Percentiles rank a stretch among this genome's conserved stretches.
Evolutionary conservation across 2,888 invertebrate species (phyloP).

Genomic region (Lampropteryx suffumata): DNA sequence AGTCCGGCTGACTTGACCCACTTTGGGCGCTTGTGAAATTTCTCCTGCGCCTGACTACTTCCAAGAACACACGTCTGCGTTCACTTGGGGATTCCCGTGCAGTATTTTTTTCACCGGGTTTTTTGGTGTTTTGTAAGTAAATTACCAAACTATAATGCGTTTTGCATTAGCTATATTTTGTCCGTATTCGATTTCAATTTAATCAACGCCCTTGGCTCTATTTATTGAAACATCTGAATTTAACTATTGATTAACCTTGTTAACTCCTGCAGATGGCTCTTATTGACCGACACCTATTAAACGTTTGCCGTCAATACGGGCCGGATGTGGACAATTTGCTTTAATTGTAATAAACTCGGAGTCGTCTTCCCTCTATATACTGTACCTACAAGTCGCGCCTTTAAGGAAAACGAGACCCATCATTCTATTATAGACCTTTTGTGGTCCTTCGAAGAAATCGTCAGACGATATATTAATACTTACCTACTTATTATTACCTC

Average conservation of each 20-base stretch:
- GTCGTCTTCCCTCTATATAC: slow-evolving; percentile 33
- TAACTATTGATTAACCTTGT: slow-evolving; percentile 59
- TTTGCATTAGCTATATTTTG: not conserved
- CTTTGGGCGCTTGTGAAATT: slow-evolving; percentile 75
- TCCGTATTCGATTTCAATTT: not conserved
- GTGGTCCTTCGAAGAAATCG: slow-evolving; percentile 4
- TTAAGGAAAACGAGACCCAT: slow-evolving; percentile 32
- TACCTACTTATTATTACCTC: too few relatives aligned
- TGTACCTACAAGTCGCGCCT: slow-evolving; percentile 15
- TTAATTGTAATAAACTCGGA: slow-evolving; percentile 63
- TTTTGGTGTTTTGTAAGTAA: not conserved
- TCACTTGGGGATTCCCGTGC: slow-evolving; percentile 64
- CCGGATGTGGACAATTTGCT: slow-evolving; percentile 78
- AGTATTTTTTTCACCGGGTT: slow-evolving; percentile 20
- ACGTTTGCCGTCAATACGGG: slow-evolving; percentile 63
- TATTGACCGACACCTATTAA: slow-evolving; percentile 74
- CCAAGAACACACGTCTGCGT: slow-evolving; percentile 63
- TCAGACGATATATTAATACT: too few relatives aligned
- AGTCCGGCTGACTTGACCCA: slow-evolving; percentile 81
- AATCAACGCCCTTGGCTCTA: not conserved
- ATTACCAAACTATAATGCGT: not conserved
- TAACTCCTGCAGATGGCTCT: slow-evolving; percentile 68
- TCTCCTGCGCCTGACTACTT: slow-evolving; percentile 70
- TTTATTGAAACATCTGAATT: slow-evolving; percentile 49
- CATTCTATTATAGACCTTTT: slow-evolving; percentile 1